phyloP scores from a whole-genome alignment of 2,113 vertebrate genomes.

The Heterochromis multidens region DNA sequence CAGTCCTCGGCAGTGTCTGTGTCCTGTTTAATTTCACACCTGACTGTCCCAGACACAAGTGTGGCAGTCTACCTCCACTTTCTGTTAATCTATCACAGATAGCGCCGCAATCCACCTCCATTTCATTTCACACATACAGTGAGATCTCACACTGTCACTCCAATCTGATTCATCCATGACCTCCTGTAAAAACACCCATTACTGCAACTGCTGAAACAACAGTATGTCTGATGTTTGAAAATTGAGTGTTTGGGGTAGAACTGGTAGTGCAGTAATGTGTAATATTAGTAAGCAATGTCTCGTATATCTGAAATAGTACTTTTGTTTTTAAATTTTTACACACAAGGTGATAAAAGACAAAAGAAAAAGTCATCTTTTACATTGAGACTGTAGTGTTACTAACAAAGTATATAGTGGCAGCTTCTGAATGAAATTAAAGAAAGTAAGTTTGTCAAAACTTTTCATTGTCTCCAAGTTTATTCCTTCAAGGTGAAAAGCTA shows the following conservation, averaged over 20 bases:
- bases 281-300: background rate
- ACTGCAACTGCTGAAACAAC: conserved; percentile 14
- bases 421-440: background rate
- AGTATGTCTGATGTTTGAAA: background rate
- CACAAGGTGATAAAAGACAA: background rate
- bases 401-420: background rate
- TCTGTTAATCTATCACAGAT: conserved; percentile 42
- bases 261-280: background rate
- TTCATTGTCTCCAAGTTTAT: background rate
- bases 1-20: conserved; percentile 38
- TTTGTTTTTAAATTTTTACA: background rate
- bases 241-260: background rate
- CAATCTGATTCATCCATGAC: conserved; percentile 33
- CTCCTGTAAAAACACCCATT: conserved; percentile 6
- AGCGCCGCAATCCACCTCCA: background rate
- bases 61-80: conserved; percentile 36
- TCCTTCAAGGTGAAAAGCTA: background rate
- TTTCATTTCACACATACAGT: conserved; percentile 27
- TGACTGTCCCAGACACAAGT: conserved; percentile 51
- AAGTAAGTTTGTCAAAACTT: background rate
- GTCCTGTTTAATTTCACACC: conserved; percentile 79
- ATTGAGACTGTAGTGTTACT: background rate
- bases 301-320: background rate
- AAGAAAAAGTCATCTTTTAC: background rate
- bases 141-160: conserved; percentile 38